Conservation (phyloP, 2,888 invertebrate genomes). For the Sericinus montela region DNA sequence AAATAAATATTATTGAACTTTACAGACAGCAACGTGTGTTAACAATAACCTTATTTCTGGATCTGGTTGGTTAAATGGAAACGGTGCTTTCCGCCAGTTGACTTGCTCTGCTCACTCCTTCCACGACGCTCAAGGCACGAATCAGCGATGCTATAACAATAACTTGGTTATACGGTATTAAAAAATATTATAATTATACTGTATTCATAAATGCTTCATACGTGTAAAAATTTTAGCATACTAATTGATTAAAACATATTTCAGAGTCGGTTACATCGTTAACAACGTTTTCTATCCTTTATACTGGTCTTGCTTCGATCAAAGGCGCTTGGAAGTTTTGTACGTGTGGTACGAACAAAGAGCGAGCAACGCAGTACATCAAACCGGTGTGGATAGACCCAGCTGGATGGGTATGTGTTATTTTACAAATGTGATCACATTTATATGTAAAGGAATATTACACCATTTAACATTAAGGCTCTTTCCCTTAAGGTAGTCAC, state of each 20-base stretch:
- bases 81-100: conserved; percentile 53
- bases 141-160: conserved; percentile 57
- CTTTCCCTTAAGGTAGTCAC: no score
- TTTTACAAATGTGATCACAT: no score
- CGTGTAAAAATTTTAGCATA: neutral
- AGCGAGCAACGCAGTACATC: conserved; percentile 62
- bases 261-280: conserved; percentile 73
- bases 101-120: conserved; percentile 56
- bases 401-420: conserved; percentile 11
- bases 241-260: conserved; percentile 18
- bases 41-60: conserved; percentile 47
- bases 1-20: neutral
- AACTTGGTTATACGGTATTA: conserved; percentile 58
- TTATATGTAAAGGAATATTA: no score
- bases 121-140: conserved; percentile 58
- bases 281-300: conserved; percentile 61
- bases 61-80: conserved; percentile 51
- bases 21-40: conserved; percentile 55
- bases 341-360: conserved; percentile 74
- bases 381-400: conserved; percentile 51
- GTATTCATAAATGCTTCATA: no score
- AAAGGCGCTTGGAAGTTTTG: conserved; percentile 62
- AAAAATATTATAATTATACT: neutral
- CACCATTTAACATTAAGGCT: no score
- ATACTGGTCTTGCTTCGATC: conserved; percentile 78